A percentile compares a stretch with the other conserved stretches of the same genome.
Conservation (phyloP, 2,888 invertebrate species). For the Agriopis aurantiaria region DNA sequence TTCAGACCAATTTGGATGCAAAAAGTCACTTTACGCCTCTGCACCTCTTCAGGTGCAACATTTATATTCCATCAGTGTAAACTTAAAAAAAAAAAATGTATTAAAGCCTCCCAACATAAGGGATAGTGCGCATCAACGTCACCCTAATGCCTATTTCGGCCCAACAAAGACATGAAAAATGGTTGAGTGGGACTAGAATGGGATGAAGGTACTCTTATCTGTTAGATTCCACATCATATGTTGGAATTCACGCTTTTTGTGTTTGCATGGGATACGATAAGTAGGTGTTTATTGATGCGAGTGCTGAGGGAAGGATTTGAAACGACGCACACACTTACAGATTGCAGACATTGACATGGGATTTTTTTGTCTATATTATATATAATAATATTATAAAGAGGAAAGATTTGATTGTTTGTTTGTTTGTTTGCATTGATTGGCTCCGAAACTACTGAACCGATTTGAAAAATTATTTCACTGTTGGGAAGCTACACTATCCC, state of each 20-base stretch:
- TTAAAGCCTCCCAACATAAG: slow-evolving; percentile 60
- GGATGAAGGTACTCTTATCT: slow-evolving; percentile 81
- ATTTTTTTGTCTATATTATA: too few relatives aligned
- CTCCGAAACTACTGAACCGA: too few relatives aligned
- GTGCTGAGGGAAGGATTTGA: slow-evolving; percentile 36
- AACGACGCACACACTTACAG: slow-evolving; percentile 22
- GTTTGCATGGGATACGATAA: slow-evolving; percentile 47
- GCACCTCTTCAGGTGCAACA: slow-evolving; percentile 16
- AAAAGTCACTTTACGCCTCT: slow-evolving; percentile 5
- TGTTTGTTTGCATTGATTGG: too few relatives aligned
- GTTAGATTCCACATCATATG: slow-evolving; percentile 69
- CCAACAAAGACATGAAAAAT: slow-evolving; percentile 84
- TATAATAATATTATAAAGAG: too few relatives aligned
- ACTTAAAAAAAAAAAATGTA: slow-evolving; percentile 64
- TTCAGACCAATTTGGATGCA: slow-evolving; percentile 4
- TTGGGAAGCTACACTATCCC: too few relatives aligned
- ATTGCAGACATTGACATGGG: slow-evolving; percentile 46
- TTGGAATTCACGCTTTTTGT: slow-evolving; percentile 56
- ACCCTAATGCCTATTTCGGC: slow-evolving; percentile 75
- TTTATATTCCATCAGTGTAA: slow-evolving; percentile 37
- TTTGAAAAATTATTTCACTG: too few relatives aligned
- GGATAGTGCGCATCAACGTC: slow-evolving; percentile 66
- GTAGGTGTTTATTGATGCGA: slow-evolving; percentile 46
- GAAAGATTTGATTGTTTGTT: too few relatives aligned
- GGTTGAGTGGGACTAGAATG: slow-evolving; percentile 76